phyloP scores from a whole-genome alignment of 2,113 vertebrate genomes.

The Zapornia atra region DNA sequence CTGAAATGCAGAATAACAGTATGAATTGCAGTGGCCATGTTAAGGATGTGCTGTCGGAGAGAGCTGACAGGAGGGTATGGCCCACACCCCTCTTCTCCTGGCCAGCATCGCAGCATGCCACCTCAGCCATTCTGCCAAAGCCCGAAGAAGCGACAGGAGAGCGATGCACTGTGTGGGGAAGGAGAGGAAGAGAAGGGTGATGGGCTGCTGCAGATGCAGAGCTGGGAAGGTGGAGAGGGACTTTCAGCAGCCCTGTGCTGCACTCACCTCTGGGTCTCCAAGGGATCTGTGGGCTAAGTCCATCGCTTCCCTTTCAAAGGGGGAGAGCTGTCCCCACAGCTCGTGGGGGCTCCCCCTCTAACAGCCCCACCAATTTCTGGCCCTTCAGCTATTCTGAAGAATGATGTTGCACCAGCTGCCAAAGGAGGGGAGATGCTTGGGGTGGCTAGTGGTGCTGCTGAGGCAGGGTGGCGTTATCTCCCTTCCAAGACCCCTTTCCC shows the following conservation, averaged over 20 bases:
- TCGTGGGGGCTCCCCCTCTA: neutral
- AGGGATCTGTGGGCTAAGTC: neutral
- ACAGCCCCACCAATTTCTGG: neutral
- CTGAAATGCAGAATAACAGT: neutral
- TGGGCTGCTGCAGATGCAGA: neutral
- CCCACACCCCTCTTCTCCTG: neutral
- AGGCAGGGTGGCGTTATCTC: fast-evolving
- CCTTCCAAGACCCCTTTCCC: neutral
- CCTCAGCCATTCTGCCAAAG: neutral
- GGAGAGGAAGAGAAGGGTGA: neutral
- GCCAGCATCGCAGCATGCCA: neutral
- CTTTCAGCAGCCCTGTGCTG: neutral
- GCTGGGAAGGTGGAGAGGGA: neutral
- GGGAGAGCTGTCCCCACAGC: neutral
- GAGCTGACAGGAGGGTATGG: neutral
- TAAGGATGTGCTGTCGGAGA: neutral
- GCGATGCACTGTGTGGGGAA: neutral
- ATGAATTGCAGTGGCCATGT: fast-evolving
- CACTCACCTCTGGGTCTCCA: neutral
- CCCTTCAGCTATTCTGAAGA: neutral
- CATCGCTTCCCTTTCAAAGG: neutral
- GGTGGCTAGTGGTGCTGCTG: fast-evolving
- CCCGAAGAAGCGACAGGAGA: neutral
- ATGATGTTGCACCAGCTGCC: neutral
- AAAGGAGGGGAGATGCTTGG: neutral